A percentile compares a stretch with the other conserved stretches of the same genome.
phyloP scores from a whole-genome alignment of 2,113 vertebrate genomes.

The Bombycilla garrulus region DNA sequence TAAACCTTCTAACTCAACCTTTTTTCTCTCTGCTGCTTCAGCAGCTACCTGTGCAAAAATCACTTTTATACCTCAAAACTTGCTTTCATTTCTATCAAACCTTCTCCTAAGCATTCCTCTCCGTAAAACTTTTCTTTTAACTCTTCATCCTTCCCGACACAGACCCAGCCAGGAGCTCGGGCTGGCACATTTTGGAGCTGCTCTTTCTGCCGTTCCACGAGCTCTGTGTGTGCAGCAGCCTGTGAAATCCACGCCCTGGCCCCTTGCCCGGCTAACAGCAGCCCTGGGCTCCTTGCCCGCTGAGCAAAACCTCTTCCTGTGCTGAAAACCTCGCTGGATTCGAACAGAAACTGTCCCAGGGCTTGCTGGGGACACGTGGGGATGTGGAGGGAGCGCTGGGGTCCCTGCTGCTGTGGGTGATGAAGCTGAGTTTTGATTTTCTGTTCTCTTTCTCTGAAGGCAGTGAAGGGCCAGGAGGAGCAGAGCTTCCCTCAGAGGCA shows the following conservation, averaged over 20 bases:
- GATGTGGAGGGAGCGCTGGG: neutral
- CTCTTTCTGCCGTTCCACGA: neutral
- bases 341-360: neutral
- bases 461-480: neutral
- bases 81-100: too few species aligned
- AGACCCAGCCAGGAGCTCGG: neutral
- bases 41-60: too few species aligned
- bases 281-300: neutral
- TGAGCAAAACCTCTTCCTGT: slow-evolving; percentile 22
- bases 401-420: neutral
- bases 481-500: neutral
- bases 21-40: too few species aligned
- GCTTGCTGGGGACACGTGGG: too few species aligned
- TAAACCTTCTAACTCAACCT: too few species aligned
- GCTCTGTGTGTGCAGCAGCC: neutral
- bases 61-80: too few species aligned
- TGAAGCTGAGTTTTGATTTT: neutral
- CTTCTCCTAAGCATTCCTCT: too few species aligned
- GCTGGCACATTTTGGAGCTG: neutral
- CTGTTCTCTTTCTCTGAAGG: neutral
- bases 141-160: too few species aligned
- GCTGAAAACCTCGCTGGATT: neutral
- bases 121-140: too few species aligned
- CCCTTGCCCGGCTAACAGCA: neutral
- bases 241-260: neutral